phyloP scores from a whole-genome alignment of 2,888 invertebrate genomes.

The Nysson spinosus region DNA sequence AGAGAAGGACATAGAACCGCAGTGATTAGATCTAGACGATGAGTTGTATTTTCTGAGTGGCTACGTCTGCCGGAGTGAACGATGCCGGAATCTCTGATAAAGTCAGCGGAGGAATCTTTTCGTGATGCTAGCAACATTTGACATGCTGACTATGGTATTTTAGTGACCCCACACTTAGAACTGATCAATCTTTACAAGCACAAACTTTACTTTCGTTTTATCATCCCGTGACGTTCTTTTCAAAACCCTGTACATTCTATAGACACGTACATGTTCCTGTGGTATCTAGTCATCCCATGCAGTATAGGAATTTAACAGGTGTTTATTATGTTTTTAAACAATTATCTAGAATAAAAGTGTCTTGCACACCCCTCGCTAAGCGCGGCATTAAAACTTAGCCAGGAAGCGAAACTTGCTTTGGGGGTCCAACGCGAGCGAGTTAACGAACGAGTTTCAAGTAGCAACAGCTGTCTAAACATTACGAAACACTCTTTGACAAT shows the following conservation, averaged over 20 bases:
- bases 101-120: constrained; percentile 4
- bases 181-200: too few relatives aligned
- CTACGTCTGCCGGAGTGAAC: constrained; percentile 35
- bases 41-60: constrained; percentile 36
- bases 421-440: constrained; percentile 31
- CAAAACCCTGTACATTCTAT: too few relatives aligned
- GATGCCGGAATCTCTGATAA: constrained; percentile 34
- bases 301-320: too few relatives aligned
- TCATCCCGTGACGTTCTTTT: too few relatives aligned
- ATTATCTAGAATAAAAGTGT: too few relatives aligned
- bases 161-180: too few relatives aligned
- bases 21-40: constrained; percentile 49
- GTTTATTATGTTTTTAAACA: too few relatives aligned
- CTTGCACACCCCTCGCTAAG: not conserved
- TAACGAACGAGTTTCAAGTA: constrained; percentile 56
- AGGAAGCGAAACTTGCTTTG: constrained; percentile 49
- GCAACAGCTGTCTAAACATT: constrained; percentile 59
- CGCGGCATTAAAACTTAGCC: constrained; percentile 11
- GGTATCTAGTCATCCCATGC: too few relatives aligned
- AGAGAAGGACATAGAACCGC: constrained; percentile 23
- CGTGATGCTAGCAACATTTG: constrained; percentile 15
- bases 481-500: constrained; percentile 46
- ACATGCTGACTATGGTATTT: not conserved
- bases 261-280: too few relatives aligned
- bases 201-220: too few relatives aligned